phyloP scores from a whole-genome alignment of 2,797 vertebrate genomes.

The Pangasius mekongensis region DNA sequence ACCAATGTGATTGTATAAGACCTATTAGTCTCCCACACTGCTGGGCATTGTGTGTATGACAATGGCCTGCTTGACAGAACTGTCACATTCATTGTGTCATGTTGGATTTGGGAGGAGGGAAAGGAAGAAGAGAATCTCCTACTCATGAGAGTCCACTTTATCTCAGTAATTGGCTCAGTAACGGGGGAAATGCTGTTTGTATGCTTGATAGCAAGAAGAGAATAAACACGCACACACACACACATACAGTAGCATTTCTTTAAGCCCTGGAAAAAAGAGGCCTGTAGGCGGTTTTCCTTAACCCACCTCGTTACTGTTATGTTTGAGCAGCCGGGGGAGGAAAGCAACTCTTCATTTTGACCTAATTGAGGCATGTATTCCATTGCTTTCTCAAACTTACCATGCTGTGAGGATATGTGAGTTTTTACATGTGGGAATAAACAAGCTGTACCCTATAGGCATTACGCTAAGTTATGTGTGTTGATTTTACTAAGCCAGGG shows the following conservation, averaged over 20 bases:
- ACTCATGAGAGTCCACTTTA: slow-evolving; percentile 61
- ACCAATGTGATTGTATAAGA: slow-evolving; percentile 54
- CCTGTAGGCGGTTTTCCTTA: slow-evolving; percentile 68
- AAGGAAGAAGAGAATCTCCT: slow-evolving; percentile 38
- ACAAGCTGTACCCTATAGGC: slow-evolving; percentile 68
- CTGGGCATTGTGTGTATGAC: slow-evolving; percentile 43
- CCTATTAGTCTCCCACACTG: slow-evolving; percentile 57
- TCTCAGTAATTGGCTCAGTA: slow-evolving; percentile 60
- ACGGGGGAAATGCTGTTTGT: slow-evolving; percentile 56
- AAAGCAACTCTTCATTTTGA: slow-evolving; percentile 78
- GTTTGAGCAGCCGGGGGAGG: slow-evolving; percentile 70
- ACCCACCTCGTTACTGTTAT: slow-evolving; percentile 75
- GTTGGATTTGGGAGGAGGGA: slow-evolving; percentile 40
- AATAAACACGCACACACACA: slow-evolving; percentile 43
- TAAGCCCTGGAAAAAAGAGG: slow-evolving; percentile 56
- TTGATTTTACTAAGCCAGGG: neutral
- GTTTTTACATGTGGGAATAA: slow-evolving; percentile 58
- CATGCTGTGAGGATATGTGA: slow-evolving; percentile 66
- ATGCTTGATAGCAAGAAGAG: slow-evolving; percentile 59
- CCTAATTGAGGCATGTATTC: slow-evolving; percentile 78
- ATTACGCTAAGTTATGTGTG: slow-evolving; percentile 44
- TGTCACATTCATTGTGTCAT: slow-evolving; percentile 57
- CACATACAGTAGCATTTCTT: slow-evolving; percentile 43
- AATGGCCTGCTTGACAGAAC: slow-evolving; percentile 56
- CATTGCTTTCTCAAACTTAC: slow-evolving; percentile 72